Evolutionary conservation across 1,140 invertebrate species (phyloP), one percentile per base, ranked within the genome.

Genomic region (Pseudobourletiella spinata): DNA sequence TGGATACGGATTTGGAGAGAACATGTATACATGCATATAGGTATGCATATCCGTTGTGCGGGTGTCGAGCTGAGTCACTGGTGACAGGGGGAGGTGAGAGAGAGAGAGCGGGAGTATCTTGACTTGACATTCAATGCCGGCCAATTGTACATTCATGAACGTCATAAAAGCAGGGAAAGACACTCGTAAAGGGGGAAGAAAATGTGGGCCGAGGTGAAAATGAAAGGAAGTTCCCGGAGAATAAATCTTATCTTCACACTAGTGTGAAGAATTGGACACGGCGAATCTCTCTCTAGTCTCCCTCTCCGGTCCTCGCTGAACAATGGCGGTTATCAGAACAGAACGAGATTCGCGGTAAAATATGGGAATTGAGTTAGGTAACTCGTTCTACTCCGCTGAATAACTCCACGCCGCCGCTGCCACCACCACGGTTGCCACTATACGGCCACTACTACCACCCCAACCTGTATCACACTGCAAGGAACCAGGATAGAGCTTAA

Each of bases 351-450:
- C 57, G 43, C 22, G 22, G 25, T 59, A 59, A 59, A 59, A 59
- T 59, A 59, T 59, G 57, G 57, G 57, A 48, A 59, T 59, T 59
- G 43, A 59, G 57, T 59, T 57, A 29, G 44, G 43, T 51, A 51
- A 25, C 48, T 51, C 48, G 14, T 51, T 51, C 48, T 51, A 22
- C 24, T 51, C 25, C 24, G 14, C 28, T 59, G 57, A 29, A 48
- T 59, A 59, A 59, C 42, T 59, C 46, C 15, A 25, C 30, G 32
- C 8, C 32, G 32, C n/a, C n/a, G n/a, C n/a, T n/a, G n/a, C n/a
- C n/a, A n/a, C n/a, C n/a, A n/a, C n/a, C n/a, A n/a, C n/a, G n/a
- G n/a, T n/a, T n/a, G n/a, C n/a, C n/a, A n/a, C n/a, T n/a, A n/a
- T n/a, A n/a, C n/a, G n/a, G n/a, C n/a, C n/a, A n/a, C n/a, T n/a